Percentiles rank a stretch among this genome's conserved stretches.
These are phyloP conservation scores for Lasioglossum zephyrum DNA, from an alignment of 2,888 invertebrate species.

Conservation along the genomic window DNA sequence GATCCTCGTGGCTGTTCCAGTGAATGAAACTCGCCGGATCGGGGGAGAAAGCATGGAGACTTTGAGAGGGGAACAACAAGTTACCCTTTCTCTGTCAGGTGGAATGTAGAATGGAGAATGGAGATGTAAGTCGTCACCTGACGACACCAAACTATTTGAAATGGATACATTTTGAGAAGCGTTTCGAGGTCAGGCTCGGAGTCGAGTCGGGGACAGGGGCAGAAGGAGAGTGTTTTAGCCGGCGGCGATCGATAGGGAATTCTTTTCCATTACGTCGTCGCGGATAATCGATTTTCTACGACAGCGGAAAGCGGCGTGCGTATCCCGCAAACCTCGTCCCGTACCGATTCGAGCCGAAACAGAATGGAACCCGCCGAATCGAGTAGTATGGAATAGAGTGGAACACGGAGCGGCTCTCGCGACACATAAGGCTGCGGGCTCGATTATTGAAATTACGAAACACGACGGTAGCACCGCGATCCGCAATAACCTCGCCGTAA, in stretches of 20 bases:
- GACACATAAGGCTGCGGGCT: conserved; percentile 23
- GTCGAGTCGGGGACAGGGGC: neutral
- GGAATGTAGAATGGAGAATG: too few species aligned
- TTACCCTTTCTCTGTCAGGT: too few species aligned
- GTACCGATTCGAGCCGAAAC: neutral
- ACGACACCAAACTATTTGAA: neutral
- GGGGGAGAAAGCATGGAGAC: too few species aligned
- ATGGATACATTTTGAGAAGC: neutral
- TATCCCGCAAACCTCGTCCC: conserved; percentile 15
- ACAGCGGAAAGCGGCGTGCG: conserved; percentile 25
- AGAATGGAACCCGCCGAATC: neutral
- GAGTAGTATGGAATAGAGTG: neutral
- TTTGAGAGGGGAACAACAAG: too few species aligned
- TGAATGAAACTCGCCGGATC: neutral
- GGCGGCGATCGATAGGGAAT: conserved; percentile 56
- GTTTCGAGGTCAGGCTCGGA: neutral
- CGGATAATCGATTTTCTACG: conserved; percentile 63
- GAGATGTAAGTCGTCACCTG: too few species aligned
- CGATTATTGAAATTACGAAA: conserved; percentile 62
- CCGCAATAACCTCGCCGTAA: conserved; percentile 46
- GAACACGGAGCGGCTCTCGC: conserved; percentile 4
- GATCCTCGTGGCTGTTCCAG: too few species aligned
- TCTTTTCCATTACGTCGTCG: conserved; percentile 61
- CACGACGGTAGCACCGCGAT: conserved; percentile 29
- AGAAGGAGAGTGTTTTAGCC: conserved; percentile 23